phyloP scores from a whole-genome alignment of 2,113 vertebrate genomes.

The Gasterosteus aculeatus region DNA sequence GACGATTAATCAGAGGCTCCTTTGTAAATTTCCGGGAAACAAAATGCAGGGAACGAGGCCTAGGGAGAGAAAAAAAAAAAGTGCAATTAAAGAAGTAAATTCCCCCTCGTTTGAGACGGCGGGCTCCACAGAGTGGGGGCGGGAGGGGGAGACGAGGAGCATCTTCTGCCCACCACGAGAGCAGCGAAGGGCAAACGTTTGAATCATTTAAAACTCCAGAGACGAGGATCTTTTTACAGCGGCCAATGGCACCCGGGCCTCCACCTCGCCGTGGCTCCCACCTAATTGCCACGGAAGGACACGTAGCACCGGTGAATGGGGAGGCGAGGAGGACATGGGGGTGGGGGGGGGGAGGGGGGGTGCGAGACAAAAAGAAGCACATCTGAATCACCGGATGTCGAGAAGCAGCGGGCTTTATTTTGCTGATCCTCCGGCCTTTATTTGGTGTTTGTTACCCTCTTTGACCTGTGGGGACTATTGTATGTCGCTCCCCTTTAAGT shows the following conservation, averaged over 20 bases:
- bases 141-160: slow-evolving; percentile 44
- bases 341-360: too few relatives aligned
- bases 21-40: background rate
- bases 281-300: slow-evolving; percentile 49
- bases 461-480: slow-evolving; percentile 83
- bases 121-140: background rate
- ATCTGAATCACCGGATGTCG: background rate
- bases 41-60: background rate
- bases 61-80: background rate
- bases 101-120: background rate
- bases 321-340: too few relatives aligned
- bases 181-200: slow-evolving; percentile 79
- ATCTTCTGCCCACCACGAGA: slow-evolving; percentile 68
- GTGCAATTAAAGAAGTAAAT: background rate
- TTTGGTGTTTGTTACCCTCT: slow-evolving; percentile 83
- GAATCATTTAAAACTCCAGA: slow-evolving; percentile 82
- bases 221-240: slow-evolving; percentile 77
- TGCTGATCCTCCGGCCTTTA: slow-evolving; percentile 72
- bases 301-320: background rate
- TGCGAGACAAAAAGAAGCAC: background rate
- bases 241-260: slow-evolving; percentile 65
- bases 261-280: slow-evolving; percentile 39
- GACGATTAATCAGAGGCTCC: background rate
- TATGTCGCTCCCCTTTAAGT: slow-evolving; percentile 83
- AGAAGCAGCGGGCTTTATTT: slow-evolving; percentile 54